Conservation (phyloP, 2,113 vertebrate genomes). For the Cyanoliseus patagonus region DNA sequence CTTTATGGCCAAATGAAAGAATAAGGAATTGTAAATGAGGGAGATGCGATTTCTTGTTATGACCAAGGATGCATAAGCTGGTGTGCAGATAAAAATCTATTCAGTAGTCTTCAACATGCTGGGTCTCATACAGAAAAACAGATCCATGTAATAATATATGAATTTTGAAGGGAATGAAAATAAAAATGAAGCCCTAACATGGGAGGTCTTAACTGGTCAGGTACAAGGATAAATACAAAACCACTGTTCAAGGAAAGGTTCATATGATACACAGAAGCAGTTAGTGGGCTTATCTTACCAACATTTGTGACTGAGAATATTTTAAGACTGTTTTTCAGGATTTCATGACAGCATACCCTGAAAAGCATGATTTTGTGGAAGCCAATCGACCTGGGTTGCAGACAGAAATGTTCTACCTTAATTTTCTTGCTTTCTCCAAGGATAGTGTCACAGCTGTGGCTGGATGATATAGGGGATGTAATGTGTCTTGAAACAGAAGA, state of each 20-base stretch:
- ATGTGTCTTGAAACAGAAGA: background rate
- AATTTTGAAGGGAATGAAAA: background rate
- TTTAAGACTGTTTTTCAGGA: background rate
- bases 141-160: background rate
- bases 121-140: background rate
- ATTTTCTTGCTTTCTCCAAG: background rate
- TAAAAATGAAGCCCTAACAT: background rate
- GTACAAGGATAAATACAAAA: background rate
- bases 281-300: background rate
- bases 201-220: background rate
- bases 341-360: background rate
- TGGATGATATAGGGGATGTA: background rate
- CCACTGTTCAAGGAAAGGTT: background rate
- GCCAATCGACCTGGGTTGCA: background rate
- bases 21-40: background rate
- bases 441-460: background rate
- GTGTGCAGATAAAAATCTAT: background rate
- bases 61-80: background rate
- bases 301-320: background rate
- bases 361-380: background rate
- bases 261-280: background rate
- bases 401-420: background rate
- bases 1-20: background rate
- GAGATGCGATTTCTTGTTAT: background rate
- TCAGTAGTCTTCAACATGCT: background rate